These are phyloP conservation scores for Coreius guichenoti DNA, from an alignment of 2,797 vertebrate genomes.

Conservation along the genomic window DNA sequence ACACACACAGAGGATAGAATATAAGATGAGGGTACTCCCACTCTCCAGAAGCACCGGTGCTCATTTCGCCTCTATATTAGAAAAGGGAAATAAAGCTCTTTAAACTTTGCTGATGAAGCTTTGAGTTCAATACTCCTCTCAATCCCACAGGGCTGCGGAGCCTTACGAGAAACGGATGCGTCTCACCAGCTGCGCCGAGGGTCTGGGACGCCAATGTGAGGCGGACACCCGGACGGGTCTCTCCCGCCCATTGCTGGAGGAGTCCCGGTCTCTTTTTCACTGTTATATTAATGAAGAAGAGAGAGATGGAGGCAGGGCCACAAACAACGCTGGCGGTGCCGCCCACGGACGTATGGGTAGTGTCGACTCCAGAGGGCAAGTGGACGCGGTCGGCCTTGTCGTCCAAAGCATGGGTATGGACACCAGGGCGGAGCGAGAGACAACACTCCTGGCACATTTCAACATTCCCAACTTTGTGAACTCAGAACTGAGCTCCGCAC, in stretches of 20 bases:
- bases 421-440: conserved; percentile 69
- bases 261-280: conserved; percentile 83
- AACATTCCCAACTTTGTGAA: conserved; percentile 87
- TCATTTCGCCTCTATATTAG: not conserved
- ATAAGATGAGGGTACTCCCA: conserved; percentile 12
- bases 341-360: conserved; percentile 25
- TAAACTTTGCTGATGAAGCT: not conserved
- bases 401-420: conserved; percentile 44
- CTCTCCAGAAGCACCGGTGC: not conserved
- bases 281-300: conserved; percentile 84
- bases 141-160: conserved; percentile 74
- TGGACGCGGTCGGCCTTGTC: conserved; percentile 39
- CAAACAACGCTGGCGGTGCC: conserved; percentile 56
- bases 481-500: conserved; percentile 81
- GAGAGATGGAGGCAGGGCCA: conserved; percentile 67
- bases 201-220: conserved; percentile 70
- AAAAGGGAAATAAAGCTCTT: conserved; percentile 11
- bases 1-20: not conserved
- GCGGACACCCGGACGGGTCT: conserved; percentile 64
- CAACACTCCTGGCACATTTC: conserved; percentile 77
- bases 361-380: conserved; percentile 24
- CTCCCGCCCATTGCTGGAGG: conserved; percentile 74
- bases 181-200: conserved; percentile 81
- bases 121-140: not conserved
- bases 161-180: conserved; percentile 78